Evolutionary conservation across 1,140 invertebrate species (phyloP), one percentile per base, ranked within the genome.

Genomic region (Eupeodes corollae): DNA sequence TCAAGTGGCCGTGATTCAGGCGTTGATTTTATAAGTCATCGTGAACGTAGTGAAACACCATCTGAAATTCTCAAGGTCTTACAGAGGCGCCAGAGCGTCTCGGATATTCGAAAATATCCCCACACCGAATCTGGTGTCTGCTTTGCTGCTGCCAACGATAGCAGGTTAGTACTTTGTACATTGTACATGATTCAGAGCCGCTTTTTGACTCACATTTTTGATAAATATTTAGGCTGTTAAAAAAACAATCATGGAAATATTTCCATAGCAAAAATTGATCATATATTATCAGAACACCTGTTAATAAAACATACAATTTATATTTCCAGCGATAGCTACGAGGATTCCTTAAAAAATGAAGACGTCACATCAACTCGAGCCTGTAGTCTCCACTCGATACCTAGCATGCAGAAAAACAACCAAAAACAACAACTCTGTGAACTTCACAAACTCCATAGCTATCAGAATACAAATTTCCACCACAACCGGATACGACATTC

Each of bases 1-100:
- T 87, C 85, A 48, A 86, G 83, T 56, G 82, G 83, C 14, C 79
- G 84, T 61, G 84, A 87, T 70, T 86, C 83, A 8, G 85, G 84
- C 32, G 84, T 87, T 52, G 79, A 67, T 44, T 63, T 68, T 46
- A 50, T 63, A 6, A 66, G 63, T 48, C 65, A 61, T 37, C 77
- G 37, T 72, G 81, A 56, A 70, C 71, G 54, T 54, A 73, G 56
- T 61, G 78, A 56, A 80, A 83, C 66, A 74, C 79, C 52, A 79
- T 82, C 67, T 75, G 80, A 53, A 76, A 82, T 57, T 79, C 81
- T 56, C 42, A 75, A 75, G 31, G 79, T 79, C 52, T 53, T 50
- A 35, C 49, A 46, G 32, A 48, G 35, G n/a, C 18, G 48, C 39
- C 63, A 61, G 9, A 55, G 56, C 38, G 34, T 15, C 16, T 26